Evolutionary conservation across 1,140 invertebrate species (phyloP), one percentile per base, ranked within the genome.

Genomic region (Drosophila malerkotliana): DNA sequence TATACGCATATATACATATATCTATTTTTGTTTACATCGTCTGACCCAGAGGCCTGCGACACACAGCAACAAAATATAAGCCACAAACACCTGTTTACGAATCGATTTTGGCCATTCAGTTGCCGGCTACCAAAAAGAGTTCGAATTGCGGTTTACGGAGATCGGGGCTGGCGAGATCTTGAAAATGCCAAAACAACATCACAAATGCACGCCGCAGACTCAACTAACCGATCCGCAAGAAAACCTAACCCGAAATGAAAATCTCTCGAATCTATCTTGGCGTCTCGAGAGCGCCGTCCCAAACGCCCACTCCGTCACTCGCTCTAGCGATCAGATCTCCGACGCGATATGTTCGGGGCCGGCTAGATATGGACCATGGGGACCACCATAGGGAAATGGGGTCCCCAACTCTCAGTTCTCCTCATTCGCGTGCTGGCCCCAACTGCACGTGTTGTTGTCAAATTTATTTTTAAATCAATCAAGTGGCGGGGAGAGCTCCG

Each of bases 391-490:
- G 63, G 21, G 44, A 69, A 69, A 69, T 48, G 48, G 30, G 39
- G 44, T 26, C 6, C 24, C 49, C n/a, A 26, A 6, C 21, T 54
- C 61, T 37, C 63, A n/a, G 18, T 1, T 28, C 44, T 52, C 37
- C 51, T 28, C 48, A 15, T 62, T 63, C 52, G 45, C 58, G 57
- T 79, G 69, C 37, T 59, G 28, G 32, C 37, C 37, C 37, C 37
- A 30, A 39, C 37, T 26, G 80, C 80, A 87, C 83, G 82, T 87
- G 82, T 82, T 87, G 53, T 72, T 68, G 49, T 67, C 48, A 34
- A 68, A 79, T 72, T 68, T 87, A 87, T 87, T 87, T 87, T 87
- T 88, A 87, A 88, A 76, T 88, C 78, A 82, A 87, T 88, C 82
- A 78, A 87, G 81, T 61, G 67, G 24, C 47, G 37, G 47, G 41